These are phyloP conservation scores for Sitta carolinensis DNA, from an alignment of 2,797 vertebrate genomes.

Conservation along the genomic window DNA sequence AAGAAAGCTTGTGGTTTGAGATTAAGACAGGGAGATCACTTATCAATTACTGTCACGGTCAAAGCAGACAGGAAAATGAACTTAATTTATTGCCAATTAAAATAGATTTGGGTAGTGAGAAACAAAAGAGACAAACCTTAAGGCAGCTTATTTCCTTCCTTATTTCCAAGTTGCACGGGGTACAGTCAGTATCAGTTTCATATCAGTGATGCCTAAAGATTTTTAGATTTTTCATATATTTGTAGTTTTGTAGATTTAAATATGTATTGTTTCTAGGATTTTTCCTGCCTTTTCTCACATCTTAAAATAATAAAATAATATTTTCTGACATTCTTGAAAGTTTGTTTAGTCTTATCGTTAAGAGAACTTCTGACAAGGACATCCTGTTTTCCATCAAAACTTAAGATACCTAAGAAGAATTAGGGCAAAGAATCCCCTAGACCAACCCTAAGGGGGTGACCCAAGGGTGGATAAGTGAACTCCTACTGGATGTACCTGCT, in stretches of 20 bases:
- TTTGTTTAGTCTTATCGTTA: not conserved
- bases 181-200: too few relatives aligned
- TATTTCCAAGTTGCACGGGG: too few relatives aligned
- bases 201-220: not conserved
- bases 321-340: not conserved
- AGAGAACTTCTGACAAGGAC: too few relatives aligned
- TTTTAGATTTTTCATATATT: not conserved
- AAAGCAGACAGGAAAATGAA: not conserved
- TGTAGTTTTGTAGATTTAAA: not conserved
- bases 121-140: not conserved
- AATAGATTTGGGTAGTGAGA: not conserved
- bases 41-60: not conserved
- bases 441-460: not conserved
- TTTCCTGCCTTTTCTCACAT: not conserved
- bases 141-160: not conserved
- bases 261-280: not conserved
- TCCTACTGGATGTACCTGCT: not conserved
- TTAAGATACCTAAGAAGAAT: not conserved
- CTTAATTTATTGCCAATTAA: not conserved
- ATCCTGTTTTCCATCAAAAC: not conserved
- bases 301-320: not conserved
- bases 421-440: not conserved
- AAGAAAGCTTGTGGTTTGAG: not conserved
- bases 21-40: not conserved
- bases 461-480: not conserved